Conservation (phyloP, 2,888 invertebrate species). For the Calameuta filiformis region DNA sequence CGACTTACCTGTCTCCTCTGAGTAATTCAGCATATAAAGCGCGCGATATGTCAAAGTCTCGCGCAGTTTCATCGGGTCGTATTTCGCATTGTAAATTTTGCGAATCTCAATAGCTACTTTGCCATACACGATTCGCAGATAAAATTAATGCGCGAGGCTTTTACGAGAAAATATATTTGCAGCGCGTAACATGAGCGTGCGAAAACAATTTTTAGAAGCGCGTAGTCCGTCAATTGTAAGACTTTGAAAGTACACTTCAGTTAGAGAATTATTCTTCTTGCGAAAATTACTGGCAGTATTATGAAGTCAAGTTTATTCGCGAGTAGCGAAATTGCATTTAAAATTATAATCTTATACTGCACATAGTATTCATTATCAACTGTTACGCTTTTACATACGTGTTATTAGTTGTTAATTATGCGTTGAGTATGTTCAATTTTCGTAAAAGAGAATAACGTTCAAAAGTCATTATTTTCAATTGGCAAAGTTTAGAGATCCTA, state of each 20-base stretch:
- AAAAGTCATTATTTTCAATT: background rate
- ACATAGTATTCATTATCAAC: background rate
- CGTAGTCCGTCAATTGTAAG: background rate
- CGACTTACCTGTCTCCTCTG: conserved; percentile 58
- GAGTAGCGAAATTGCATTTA: background rate
- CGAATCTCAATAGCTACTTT: background rate
- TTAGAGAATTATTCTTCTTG: background rate
- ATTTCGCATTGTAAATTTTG: background rate
- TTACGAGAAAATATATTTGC: background rate
- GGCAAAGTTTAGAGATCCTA: conserved; percentile 9
- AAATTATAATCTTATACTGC: background rate
- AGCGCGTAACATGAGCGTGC: background rate
- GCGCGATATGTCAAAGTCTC: conserved; percentile 50
- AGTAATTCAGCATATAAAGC: conserved; percentile 54
- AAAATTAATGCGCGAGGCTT: background rate
- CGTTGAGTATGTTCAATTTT: background rate
- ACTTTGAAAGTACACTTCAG: background rate
- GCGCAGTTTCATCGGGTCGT: background rate
- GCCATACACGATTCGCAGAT: background rate
- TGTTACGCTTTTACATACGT: no score
- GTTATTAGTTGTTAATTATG: background rate
- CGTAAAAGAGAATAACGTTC: background rate
- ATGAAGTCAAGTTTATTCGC: background rate
- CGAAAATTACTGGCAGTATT: background rate
- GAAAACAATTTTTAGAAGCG: background rate